Conservation (phyloP, 2,113 vertebrate species). For the Tragelaphus strepsiceros region DNA sequence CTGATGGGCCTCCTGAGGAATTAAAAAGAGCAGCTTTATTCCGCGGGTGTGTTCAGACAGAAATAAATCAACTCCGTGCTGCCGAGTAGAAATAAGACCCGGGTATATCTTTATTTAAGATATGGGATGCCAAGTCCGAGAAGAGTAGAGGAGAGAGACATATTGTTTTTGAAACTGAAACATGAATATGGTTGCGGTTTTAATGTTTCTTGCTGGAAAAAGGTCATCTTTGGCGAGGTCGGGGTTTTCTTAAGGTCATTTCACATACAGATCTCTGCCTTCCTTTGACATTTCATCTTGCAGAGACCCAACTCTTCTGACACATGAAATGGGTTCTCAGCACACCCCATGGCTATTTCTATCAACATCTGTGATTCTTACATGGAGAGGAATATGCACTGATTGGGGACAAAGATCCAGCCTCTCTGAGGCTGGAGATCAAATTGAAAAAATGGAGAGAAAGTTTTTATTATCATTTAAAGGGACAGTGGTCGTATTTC, state of each 20-base stretch:
- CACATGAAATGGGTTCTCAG: slow-evolving; percentile 82
- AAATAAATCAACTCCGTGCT: slow-evolving; percentile 73
- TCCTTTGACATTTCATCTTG: slow-evolving; percentile 80
- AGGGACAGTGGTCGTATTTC: slow-evolving; percentile 44
- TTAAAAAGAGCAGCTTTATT: slow-evolving; percentile 68
- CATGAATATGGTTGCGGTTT: slow-evolving; percentile 80
- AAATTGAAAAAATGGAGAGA: neutral
- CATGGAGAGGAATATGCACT: slow-evolving; percentile 73
- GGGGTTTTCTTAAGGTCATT: slow-evolving; percentile 83
- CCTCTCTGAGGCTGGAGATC: slow-evolving; percentile 59
- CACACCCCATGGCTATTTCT: slow-evolving; percentile 81
- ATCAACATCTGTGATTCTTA: slow-evolving; percentile 80
- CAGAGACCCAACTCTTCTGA: slow-evolving; percentile 79
- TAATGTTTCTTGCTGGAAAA: slow-evolving; percentile 81
- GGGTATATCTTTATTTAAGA: slow-evolving; percentile 76
- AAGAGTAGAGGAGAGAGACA: slow-evolving; percentile 65
- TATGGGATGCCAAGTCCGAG: slow-evolving; percentile 66
- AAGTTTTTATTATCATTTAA: slow-evolving; percentile 57
- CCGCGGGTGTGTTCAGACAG: slow-evolving; percentile 57
- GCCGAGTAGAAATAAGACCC: slow-evolving; percentile 51
- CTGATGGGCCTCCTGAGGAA: slow-evolving; percentile 70
- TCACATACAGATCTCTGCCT: slow-evolving; percentile 80
- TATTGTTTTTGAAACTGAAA: slow-evolving; percentile 78
- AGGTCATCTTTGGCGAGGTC: slow-evolving; percentile 80
- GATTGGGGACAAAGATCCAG: slow-evolving; percentile 73